A percentile compares a stretch with the other conserved stretches of the same genome.
phyloP scores from a whole-genome alignment of 2,113 vertebrate genomes.

The Cygnus atratus region DNA sequence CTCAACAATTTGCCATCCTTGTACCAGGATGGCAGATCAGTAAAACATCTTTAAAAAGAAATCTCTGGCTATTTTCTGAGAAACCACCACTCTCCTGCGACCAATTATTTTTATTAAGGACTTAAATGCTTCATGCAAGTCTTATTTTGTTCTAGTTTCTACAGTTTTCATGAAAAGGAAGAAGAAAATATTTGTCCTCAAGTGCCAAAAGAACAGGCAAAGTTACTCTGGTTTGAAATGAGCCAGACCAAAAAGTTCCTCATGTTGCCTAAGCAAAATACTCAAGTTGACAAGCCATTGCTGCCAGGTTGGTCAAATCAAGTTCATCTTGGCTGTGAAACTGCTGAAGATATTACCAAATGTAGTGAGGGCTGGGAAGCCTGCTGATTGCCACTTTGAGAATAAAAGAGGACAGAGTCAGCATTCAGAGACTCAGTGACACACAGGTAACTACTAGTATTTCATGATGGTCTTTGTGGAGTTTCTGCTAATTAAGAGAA shows the following conservation, averaged over 20 bases:
- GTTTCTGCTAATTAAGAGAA: neutral
- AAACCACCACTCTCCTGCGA: neutral
- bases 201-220: neutral
- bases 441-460: neutral
- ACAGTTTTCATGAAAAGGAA: neutral
- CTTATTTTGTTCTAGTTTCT: neutral
- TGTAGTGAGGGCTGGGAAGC: neutral
- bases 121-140: neutral
- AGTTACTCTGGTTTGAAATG: neutral
- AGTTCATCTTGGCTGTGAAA: neutral
- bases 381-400: neutral
- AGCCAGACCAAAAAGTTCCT: neutral
- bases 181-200: neutral
- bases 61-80: neutral
- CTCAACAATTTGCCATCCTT: neutral
- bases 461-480: neutral
- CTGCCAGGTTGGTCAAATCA: slow-evolving; percentile 9
- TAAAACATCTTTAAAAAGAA: neutral
- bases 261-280: neutral
- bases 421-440: neutral
- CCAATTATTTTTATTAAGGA: neutral
- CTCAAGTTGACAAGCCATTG: neutral
- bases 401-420: neutral
- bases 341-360: slow-evolving; percentile 1
- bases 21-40: neutral